Evolutionary conservation across 2,888 invertebrate species (phyloP).

Genomic region (Stegana nigrithorax): DNA sequence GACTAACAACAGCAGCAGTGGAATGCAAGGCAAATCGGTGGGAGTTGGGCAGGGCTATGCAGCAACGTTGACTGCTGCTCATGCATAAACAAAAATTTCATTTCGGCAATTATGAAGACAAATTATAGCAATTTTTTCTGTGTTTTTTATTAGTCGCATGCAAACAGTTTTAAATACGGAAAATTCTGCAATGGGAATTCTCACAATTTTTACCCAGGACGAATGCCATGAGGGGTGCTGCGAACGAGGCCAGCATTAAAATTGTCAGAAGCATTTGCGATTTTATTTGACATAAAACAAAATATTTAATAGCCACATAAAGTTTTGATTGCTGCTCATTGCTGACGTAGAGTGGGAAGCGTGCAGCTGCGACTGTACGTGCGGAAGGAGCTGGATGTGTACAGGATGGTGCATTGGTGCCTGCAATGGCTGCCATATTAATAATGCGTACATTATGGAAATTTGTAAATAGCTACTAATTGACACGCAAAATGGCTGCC

Average conservation of each 20-base stretch:
- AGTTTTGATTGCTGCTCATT: no score
- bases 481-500: conserved; percentile 5
- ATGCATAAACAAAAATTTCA: neutral
- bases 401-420: no score
- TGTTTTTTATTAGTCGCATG: neutral
- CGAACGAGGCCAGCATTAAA: no score
- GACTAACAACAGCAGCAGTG: neutral
- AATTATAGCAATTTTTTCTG: neutral
- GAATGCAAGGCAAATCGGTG: neutral
- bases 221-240: no score
- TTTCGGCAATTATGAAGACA: conserved; percentile 7
- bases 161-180: no score
- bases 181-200: neutral
- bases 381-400: neutral
- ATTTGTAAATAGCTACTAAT: conserved; percentile 13
- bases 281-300: neutral
- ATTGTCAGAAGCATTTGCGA: neutral
- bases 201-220: no score
- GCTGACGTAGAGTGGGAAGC: no score
- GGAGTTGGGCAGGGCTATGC: neutral
- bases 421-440: conserved; percentile 1
- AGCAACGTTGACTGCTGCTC: neutral
- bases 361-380: neutral
- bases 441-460: conserved; percentile 16
- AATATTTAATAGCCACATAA: neutral